A percentile compares a stretch with the other conserved stretches of the same genome.
These are phyloP conservation scores for Eunapius fragilis DNA, from an alignment of 37 sponge, comb jelly and placozoan species.

Conservation along the genomic window DNA sequence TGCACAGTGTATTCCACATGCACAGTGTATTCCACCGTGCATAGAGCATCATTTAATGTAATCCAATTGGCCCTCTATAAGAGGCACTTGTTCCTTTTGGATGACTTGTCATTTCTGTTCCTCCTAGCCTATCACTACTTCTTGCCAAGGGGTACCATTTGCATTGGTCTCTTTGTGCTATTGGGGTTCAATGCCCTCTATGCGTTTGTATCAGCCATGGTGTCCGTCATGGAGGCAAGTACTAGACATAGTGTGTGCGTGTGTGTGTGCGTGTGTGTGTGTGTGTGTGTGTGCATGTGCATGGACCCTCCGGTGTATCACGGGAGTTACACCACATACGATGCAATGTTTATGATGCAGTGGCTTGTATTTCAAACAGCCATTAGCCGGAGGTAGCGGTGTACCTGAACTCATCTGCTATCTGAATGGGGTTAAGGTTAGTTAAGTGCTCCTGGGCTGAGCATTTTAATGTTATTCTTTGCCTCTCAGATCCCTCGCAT, in stretches of 20 bases:
- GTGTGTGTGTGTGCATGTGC: neutral
- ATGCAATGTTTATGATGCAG: too few species aligned
- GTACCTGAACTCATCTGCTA: slow-evolving; percentile 99
- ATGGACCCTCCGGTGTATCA: too few species aligned
- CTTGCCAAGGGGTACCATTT: slow-evolving; percentile 24
- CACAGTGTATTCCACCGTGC: too few species aligned
- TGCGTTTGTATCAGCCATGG: slow-evolving; percentile 61
- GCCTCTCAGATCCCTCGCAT: slow-evolving; percentile 58
- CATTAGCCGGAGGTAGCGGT: slow-evolving; percentile 97
- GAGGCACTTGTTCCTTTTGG: too few species aligned
- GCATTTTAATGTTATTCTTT: neutral
- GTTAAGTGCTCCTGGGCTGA: neutral
- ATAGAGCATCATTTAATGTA: too few species aligned
- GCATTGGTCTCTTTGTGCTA: slow-evolving; percentile 57
- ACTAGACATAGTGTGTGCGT: neutral
- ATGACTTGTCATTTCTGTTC: neutral
- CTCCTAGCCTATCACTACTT: neutral
- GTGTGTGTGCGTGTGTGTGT: neutral
- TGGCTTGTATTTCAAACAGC: slow-evolving; percentile 36
- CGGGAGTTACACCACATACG: too few species aligned
- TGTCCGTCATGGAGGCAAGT: slow-evolving; percentile 72
- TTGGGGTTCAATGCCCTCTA: slow-evolving; percentile 65
- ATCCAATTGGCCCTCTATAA: too few species aligned
- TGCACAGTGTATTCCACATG: too few species aligned
- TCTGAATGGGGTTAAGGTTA: slow-evolving; percentile 93